phyloP scores from a whole-genome alignment of 2,113 vertebrate species.

The Hippocampus abdominalis region DNA sequence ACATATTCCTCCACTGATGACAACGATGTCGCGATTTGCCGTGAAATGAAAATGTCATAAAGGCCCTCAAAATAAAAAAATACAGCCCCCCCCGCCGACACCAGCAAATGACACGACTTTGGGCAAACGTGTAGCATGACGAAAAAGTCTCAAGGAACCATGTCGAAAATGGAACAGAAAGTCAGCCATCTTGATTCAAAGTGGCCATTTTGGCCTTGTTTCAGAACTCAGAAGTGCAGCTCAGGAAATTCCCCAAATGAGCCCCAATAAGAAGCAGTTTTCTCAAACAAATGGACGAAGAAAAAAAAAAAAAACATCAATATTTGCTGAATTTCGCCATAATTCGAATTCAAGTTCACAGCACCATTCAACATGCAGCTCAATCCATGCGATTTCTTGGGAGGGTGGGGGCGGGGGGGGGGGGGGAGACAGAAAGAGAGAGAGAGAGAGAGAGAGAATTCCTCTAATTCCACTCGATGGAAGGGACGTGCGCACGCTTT shows the following conservation, averaged over 20 bases:
- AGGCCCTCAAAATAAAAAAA: no score
- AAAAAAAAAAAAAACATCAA: no score
- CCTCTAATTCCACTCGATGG: conserved; percentile 14
- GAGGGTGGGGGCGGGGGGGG: no score
- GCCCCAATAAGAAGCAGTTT: neutral
- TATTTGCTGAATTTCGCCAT: no score
- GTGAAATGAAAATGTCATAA: no score
- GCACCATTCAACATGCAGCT: neutral
- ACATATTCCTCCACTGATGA: no score
- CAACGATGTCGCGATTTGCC: no score
- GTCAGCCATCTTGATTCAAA: neutral
- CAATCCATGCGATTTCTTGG: neutral
- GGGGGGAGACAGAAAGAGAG: accelerated
- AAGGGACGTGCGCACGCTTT: conserved; percentile 3
- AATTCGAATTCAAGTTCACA: no score
- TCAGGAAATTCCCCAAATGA: neutral
- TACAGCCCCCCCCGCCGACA: no score
- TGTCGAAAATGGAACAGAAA: neutral
- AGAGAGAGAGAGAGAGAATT: neutral
- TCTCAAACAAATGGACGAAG: neutral
- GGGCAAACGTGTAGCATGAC: no score
- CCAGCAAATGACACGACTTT: no score
- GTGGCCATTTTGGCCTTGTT: neutral
- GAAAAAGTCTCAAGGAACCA: neutral
- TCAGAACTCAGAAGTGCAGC: neutral